Evolutionary conservation across 2,113 vertebrate species (phyloP).

Genomic region (Platysternon megacephalum): DNA sequence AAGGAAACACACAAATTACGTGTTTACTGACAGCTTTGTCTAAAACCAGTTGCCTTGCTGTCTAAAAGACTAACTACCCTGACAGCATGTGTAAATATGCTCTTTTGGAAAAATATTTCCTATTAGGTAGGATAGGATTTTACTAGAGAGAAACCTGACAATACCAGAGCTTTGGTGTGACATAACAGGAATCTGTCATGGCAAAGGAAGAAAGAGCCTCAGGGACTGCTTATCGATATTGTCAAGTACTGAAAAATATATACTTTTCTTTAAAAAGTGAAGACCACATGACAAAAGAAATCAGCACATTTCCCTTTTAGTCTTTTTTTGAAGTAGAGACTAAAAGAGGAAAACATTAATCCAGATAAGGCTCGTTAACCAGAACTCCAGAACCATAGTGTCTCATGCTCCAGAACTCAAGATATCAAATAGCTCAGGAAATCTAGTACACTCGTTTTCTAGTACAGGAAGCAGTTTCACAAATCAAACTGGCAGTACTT

Average conservation of each 20-base stretch:
- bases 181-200: neutral
- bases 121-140: neutral
- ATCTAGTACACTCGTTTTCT: neutral
- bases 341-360: neutral
- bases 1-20: neutral
- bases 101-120: neutral
- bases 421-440: rapidly evolving
- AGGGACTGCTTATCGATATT: slow-evolving; percentile 3
- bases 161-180: neutral
- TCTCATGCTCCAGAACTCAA: neutral
- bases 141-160: neutral
- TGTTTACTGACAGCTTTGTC: neutral
- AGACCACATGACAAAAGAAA: neutral
- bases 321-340: neutral
- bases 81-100: neutral
- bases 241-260: neutral
- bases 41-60: neutral
- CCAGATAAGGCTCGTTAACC: neutral
- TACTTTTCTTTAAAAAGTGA: neutral
- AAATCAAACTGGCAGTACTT: neutral
- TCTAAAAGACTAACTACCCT: neutral
- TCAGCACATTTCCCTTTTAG: neutral
- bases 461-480: neutral
- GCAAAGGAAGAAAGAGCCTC: slow-evolving; percentile 17
- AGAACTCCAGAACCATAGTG: neutral